Percentiles rank a stretch among this genome's conserved stretches.
phyloP scores from a whole-genome alignment of 2,888 invertebrate genomes.

The Eupithecia subumbrata region DNA sequence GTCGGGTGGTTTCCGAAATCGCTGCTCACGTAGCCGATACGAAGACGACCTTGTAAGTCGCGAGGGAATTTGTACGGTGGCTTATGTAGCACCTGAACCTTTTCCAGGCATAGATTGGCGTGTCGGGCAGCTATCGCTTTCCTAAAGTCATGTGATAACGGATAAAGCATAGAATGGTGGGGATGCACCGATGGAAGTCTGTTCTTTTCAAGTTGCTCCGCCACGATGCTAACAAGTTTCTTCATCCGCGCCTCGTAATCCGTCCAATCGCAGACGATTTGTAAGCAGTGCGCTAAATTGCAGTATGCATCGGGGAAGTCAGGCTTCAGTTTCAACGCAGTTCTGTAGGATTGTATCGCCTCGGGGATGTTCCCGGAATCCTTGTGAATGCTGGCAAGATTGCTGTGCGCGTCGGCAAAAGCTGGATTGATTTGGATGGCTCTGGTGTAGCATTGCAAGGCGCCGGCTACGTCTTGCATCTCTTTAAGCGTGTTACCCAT shows the following conservation, averaged over 20 bases:
- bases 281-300: conserved; percentile 98
- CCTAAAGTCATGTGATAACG: conserved; percentile 96
- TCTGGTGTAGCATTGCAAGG: conserved; percentile 98
- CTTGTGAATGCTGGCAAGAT: conserved; percentile 99
- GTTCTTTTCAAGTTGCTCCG: conserved; percentile 98
- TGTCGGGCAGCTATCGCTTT: conserved; percentile 98
- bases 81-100: conserved; percentile 97
- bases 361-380: conserved; percentile 99
- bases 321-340: conserved; percentile 98
- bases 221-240: conserved; percentile 97
- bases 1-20: conserved; percentile 99
- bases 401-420: conserved; percentile 99
- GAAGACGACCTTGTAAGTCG: conserved; percentile 89
- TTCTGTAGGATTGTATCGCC: conserved; percentile 98
- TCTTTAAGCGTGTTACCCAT: conserved; percentile 99
- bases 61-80: conserved; percentile 92
- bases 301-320: conserved; percentile 99
- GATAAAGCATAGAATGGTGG: conserved; percentile 99
- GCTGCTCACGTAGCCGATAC: conserved; percentile 98
- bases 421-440: conserved; percentile 99
- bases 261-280: conserved; percentile 99
- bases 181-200: conserved; percentile 99
- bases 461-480: conserved; percentile 99
- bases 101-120: conserved; percentile 98
- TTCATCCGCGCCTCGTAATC: conserved; percentile 99